Percentiles rank a stretch among this genome's conserved stretches.
These are phyloP conservation scores for Taeniopygia guttata DNA, from an alignment of 2,797 vertebrate genomes.

Conservation along the genomic window DNA sequence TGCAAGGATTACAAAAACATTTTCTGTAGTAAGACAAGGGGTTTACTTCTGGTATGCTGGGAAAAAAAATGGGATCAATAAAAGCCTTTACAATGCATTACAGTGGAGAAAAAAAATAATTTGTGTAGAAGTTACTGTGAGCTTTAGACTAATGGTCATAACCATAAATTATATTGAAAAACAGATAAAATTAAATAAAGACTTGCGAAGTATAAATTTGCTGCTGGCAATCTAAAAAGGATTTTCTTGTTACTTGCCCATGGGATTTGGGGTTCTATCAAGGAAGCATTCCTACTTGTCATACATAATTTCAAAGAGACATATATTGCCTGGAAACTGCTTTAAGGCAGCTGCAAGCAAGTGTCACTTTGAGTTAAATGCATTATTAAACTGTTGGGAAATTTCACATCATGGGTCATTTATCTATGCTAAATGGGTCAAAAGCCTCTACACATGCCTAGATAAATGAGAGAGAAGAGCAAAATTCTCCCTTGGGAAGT, in stretches of 20 bases:
- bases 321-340: constrained; percentile 78
- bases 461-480: constrained; percentile 76
- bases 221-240: constrained; percentile 69
- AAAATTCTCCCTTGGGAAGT: constrained; percentile 72
- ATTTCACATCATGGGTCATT: constrained; percentile 83
- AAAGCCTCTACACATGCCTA: constrained; percentile 77
- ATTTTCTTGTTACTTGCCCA: constrained; percentile 70
- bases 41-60: constrained; percentile 3
- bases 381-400: constrained; percentile 84
- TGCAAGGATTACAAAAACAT: constrained; percentile 32
- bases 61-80: constrained; percentile 33
- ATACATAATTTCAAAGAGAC: constrained; percentile 83
- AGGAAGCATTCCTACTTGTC: constrained; percentile 64
- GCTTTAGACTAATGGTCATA: constrained; percentile 56
- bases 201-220: constrained; percentile 66
- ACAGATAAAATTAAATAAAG: constrained; percentile 72
- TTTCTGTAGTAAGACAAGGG: constrained; percentile 39
- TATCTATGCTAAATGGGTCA: constrained; percentile 84
- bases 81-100: constrained; percentile 48
- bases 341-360: constrained; percentile 91
- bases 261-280: constrained; percentile 66
- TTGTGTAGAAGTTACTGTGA: constrained; percentile 60
- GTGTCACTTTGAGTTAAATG: constrained; percentile 96
- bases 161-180: constrained; percentile 63
- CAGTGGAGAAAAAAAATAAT: constrained; percentile 48